These are phyloP conservation scores for Sebastes itinus DNA, from an alignment of 2,797 vertebrate genomes.

Conservation along the genomic window DNA sequence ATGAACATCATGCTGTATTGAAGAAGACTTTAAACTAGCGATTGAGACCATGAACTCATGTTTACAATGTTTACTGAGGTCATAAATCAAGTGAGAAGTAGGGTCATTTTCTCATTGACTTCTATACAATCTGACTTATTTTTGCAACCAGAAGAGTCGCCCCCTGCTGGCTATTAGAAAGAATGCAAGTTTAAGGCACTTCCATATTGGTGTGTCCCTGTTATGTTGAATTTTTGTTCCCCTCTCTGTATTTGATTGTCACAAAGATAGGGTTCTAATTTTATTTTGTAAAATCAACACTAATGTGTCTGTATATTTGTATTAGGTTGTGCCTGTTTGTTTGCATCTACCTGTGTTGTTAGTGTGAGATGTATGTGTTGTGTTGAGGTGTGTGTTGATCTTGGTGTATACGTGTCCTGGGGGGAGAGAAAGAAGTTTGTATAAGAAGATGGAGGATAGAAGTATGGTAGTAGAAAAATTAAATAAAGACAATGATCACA, in stretches of 20 bases:
- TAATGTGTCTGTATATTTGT: not conserved
- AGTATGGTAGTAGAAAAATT: not conserved
- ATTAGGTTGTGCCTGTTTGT: not conserved
- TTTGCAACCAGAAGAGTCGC: not conserved
- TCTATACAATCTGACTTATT: not conserved
- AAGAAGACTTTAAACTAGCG: not conserved
- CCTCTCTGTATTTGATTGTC: not conserved
- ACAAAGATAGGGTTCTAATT: not conserved
- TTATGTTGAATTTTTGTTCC: not conserved
- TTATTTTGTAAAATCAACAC: not conserved
- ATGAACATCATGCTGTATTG: not conserved
- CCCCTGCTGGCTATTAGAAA: not conserved
- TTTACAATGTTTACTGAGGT: not conserved
- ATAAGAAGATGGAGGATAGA: not conserved
- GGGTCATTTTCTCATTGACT: not conserved
- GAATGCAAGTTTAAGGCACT: too few species aligned
- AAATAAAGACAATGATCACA: not conserved
- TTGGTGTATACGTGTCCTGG: not conserved
- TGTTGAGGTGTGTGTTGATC: not conserved
- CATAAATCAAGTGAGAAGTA: not conserved
- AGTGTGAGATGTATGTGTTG: not conserved
- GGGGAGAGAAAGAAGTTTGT: not conserved
- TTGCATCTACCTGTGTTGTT: not conserved
- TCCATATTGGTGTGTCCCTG: not conserved
- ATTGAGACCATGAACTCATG: not conserved